phyloP scores from a whole-genome alignment of 2,888 invertebrate species.

The Pandemis cinnamomeana region DNA sequence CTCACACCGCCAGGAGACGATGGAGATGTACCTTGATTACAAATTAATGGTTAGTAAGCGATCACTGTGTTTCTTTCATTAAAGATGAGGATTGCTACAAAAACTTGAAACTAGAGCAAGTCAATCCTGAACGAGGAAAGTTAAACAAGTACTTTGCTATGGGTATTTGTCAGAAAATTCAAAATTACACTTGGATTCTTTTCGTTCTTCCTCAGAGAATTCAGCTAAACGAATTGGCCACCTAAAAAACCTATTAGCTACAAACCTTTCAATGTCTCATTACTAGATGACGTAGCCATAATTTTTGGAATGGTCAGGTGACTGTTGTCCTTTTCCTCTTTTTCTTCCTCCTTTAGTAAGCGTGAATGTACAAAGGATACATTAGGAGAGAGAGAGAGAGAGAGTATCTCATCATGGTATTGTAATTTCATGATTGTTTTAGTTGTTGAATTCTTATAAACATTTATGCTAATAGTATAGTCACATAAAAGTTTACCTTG shows the following conservation, averaged over 20 bases:
- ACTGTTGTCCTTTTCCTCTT: slow-evolving; percentile 86
- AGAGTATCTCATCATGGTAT: neutral
- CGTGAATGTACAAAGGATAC: slow-evolving; percentile 48
- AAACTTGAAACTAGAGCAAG: too few relatives aligned
- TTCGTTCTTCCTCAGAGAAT: too few relatives aligned
- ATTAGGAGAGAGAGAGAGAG: neutral
- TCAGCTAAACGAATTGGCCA: too few relatives aligned
- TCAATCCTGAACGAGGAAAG: too few relatives aligned
- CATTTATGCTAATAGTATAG: neutral
- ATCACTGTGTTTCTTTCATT: too few relatives aligned
- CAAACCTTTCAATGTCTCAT: slow-evolving; percentile 90
- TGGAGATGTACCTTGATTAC: slow-evolving; percentile 76
- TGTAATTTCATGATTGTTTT: too few relatives aligned
- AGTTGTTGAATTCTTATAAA: too few relatives aligned
- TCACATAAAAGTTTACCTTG: slow-evolving; percentile 58
- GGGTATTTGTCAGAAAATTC: too few relatives aligned
- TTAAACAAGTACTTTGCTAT: too few relatives aligned
- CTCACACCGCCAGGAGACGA: slow-evolving; percentile 90
- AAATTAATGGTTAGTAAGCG: neutral
- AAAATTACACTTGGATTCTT: too few relatives aligned
- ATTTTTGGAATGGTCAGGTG: slow-evolving; percentile 90
- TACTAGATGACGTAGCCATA: slow-evolving; percentile 89
- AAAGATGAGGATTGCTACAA: too few relatives aligned
- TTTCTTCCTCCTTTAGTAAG: slow-evolving; percentile 74
- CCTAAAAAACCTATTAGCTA: neutral